These are phyloP conservation scores for Cranoglanis bouderius DNA, from an alignment of 2,113 vertebrate species.

Conservation along the genomic window DNA sequence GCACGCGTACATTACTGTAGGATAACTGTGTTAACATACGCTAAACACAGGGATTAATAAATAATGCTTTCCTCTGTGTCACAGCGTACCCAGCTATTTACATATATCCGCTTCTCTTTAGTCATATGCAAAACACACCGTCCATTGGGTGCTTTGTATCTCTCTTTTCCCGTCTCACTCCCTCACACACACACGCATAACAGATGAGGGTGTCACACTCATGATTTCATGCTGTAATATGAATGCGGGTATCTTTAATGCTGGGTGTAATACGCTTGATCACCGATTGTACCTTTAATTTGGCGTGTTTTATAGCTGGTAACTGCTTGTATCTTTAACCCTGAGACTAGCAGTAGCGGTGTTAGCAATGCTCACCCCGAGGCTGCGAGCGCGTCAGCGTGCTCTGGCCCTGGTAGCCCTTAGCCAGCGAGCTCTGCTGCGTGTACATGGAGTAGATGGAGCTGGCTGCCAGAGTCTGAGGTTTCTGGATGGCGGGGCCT, in stretches of 20 bases:
- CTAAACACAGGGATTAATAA: background rate
- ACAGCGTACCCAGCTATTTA: background rate
- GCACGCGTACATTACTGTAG: background rate
- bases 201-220: no score
- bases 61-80: background rate
- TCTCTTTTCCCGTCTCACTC: no score
- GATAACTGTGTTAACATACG: background rate
- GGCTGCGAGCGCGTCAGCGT: constrained; percentile 78
- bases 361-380: constrained; percentile 67
- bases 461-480: constrained; percentile 85
- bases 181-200: no score
- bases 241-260: no score
- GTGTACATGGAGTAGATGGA: constrained; percentile 98
- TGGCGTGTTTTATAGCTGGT: background rate
- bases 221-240: no score
- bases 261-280: no score
- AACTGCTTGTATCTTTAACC: background rate
- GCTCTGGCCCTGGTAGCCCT: constrained; percentile 83
- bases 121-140: background rate
- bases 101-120: background rate
- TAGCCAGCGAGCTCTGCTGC: constrained; percentile 79
- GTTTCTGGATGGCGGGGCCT: constrained; percentile 78
- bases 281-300: background rate
- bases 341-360: background rate
- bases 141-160: no score